Evolutionary conservation across 1,140 invertebrate genomes (phyloP), one percentile per base, ranked within the genome.

Genomic region (Tenebrio molitor): DNA sequence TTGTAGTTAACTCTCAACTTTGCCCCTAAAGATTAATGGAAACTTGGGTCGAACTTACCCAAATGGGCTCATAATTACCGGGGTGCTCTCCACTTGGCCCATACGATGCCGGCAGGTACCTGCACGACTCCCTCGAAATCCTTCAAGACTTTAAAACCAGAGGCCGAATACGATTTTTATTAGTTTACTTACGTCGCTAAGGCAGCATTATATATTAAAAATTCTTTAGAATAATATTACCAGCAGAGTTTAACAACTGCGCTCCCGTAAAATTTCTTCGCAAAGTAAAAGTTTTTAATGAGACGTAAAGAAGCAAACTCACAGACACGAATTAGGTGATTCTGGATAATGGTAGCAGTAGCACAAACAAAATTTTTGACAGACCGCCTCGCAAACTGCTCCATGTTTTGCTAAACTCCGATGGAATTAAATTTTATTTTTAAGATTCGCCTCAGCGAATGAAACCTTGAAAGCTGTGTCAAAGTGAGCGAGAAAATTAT

Each of bases 1-100:
- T 41, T 41, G 41, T 62, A 58, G 68, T 62, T 70, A 70, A 70
- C 46, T 70, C 23, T 44, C 42, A 62, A 53, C 46, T 70, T 70
- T 50, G 58, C 68, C 68, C 50, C 68, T 70, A 39, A 70, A 70
- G 68, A 70, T 70, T 70, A 70, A 70, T 70, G 68, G 58, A 69
- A 69, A 69, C 67, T 50, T 29, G 33, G 67, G 50, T 29, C 42
- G 33, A 50, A 44, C 50, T 69, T 33, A 36, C 42, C 42, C 50
- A 69, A 69, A 53, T 53, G 44, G 42, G 25, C 44, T 39, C 29
- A 69, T 69, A 69, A 69, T 50, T 69, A 46, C 42, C 42, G 39
- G 10, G 14, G 23, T 33, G 39, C 23, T 42, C 64, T 44, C 33
- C 23, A 33, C 44, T 44, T 53, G n/a, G 42, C 29, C 23, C 21